These are phyloP conservation scores for Varroa destructor DNA, from an alignment of 1,140 invertebrate species.

Conservation along the genomic window DNA sequence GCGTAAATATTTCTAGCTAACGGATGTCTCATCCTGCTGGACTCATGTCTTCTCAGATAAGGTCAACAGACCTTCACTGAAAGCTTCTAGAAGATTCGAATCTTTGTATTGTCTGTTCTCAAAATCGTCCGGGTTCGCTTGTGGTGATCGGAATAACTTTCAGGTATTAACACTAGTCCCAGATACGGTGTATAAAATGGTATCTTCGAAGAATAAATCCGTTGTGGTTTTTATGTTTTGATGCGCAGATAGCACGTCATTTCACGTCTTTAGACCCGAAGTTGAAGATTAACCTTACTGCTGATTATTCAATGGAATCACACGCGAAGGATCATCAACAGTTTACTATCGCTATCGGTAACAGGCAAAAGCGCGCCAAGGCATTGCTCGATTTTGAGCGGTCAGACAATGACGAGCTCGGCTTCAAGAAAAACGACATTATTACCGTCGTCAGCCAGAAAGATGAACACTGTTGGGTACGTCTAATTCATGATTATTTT, in stretches of 20 bases:
- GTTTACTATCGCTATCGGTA: constrained; percentile 77
- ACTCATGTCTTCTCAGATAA: too few species aligned
- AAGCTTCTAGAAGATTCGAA: too few species aligned
- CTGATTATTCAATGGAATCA: constrained; percentile 89
- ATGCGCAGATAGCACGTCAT: constrained; percentile 33
- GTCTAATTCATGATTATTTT: background rate
- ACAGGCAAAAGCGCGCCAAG: constrained; percentile 76
- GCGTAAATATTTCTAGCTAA: too few species aligned
- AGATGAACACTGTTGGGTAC: constrained; percentile 93
- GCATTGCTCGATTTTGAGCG: constrained; percentile 93
- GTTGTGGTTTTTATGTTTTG: too few species aligned
- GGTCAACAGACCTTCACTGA: too few species aligned
- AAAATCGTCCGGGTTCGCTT: too few species aligned
- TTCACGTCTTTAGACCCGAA: constrained; percentile 41
- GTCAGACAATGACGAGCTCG: constrained; percentile 94
- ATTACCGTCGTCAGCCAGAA: constrained; percentile 91
- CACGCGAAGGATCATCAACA: constrained; percentile 84
- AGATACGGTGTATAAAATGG: too few species aligned
- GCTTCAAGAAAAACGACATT: constrained; percentile 94
- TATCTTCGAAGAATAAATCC: too few species aligned
- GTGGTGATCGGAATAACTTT: too few species aligned
- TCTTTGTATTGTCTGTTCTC: too few species aligned
- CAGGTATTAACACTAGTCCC: too few species aligned
- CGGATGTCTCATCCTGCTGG: too few species aligned
- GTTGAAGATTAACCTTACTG: constrained; percentile 48